A percentile compares a stretch with the other conserved stretches of the same genome.
These are phyloP conservation scores for Lasioglossum zephyrum DNA, from an alignment of 2,888 invertebrate genomes.

Conservation along the genomic window DNA sequence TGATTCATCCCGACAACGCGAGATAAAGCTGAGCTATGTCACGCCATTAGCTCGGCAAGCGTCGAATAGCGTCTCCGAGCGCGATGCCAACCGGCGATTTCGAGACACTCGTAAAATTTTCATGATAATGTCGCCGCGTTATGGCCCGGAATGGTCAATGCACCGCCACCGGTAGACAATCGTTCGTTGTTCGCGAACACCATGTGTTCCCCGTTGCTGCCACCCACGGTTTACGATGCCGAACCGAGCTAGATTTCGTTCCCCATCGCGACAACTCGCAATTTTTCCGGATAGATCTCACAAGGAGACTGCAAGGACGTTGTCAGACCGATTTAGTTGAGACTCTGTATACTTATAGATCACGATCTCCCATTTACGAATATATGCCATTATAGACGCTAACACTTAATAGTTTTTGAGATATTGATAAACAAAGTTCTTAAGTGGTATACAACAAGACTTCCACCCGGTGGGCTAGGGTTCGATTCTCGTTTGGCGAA, in stretches of 20 bases:
- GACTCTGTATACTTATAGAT: no score
- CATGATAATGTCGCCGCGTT: constrained; percentile 26
- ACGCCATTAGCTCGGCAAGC: constrained; percentile 28
- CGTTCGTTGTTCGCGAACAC: constrained; percentile 9
- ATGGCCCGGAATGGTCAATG: constrained; percentile 4
- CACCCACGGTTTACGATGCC: neutral
- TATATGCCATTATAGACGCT: no score
- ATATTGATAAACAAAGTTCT: no score
- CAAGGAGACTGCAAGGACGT: no score
- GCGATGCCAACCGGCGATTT: constrained; percentile 19
- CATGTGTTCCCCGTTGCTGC: neutral
- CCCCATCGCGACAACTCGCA: neutral
- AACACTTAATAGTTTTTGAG: no score
- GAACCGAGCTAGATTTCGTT: neutral
- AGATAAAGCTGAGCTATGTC: constrained; percentile 47
- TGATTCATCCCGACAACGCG: constrained; percentile 44
- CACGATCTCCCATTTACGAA: no score
- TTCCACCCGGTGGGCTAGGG: no score
- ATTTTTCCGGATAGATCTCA: neutral
- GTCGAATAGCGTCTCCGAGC: constrained; percentile 23
- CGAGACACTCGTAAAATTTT: constrained; percentile 39
- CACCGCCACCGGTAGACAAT: neutral
- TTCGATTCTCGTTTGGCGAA: no score
- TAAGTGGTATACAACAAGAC: no score
- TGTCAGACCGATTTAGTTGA: no score